These are phyloP conservation scores for Homalodisca vitripennis DNA, from an alignment of 1,140 invertebrate genomes.

Conservation along the genomic window DNA sequence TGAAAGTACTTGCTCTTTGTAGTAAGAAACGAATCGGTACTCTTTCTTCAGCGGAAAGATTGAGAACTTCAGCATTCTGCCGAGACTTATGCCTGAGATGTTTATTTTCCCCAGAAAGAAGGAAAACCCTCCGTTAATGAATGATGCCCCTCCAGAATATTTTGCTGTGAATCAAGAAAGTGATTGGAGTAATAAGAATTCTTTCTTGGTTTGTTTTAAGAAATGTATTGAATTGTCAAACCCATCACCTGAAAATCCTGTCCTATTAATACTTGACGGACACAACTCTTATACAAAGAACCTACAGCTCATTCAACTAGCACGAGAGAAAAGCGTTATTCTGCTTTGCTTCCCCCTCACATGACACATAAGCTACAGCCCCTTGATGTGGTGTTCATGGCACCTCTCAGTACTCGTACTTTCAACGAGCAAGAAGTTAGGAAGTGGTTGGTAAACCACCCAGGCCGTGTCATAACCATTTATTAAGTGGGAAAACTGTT, in stretches of 20 bases:
- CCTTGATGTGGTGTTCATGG: slow-evolving; percentile 45
- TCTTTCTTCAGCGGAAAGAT: slow-evolving; percentile 45
- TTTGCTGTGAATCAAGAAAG: slow-evolving; percentile 34
- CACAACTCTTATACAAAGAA: slow-evolving; percentile 45
- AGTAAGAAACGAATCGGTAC: slow-evolving; percentile 46
- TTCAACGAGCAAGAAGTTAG: slow-evolving; percentile 42
- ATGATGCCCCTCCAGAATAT: slow-evolving; percentile 39
- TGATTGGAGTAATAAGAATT: slow-evolving; percentile 42
- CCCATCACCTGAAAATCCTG: slow-evolving; percentile 41
- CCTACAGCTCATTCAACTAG: slow-evolving; percentile 43
- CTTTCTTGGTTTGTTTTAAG: slow-evolving; percentile 45
- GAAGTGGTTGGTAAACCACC: slow-evolving; percentile 47
- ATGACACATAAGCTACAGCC: slow-evolving; percentile 42
- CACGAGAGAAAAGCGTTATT: slow-evolving; percentile 38
- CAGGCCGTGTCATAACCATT: too few species aligned
- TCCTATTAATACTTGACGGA: slow-evolving; percentile 47
- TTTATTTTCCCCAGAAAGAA: slow-evolving; percentile 45
- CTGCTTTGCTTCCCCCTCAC: slow-evolving; percentile 44
- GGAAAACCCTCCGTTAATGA: slow-evolving; percentile 43
- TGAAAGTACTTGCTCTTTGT: slow-evolving; percentile 42
- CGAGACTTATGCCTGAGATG: slow-evolving; percentile 46
- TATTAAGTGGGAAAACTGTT: too few species aligned
- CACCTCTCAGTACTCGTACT: slow-evolving; percentile 33
- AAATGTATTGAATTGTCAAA: slow-evolving; percentile 39
- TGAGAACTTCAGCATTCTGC: slow-evolving; percentile 46